These are phyloP conservation scores for Harpagoxenus sublaevis DNA, from an alignment of 2,888 invertebrate genomes.

Conservation along the genomic window DNA sequence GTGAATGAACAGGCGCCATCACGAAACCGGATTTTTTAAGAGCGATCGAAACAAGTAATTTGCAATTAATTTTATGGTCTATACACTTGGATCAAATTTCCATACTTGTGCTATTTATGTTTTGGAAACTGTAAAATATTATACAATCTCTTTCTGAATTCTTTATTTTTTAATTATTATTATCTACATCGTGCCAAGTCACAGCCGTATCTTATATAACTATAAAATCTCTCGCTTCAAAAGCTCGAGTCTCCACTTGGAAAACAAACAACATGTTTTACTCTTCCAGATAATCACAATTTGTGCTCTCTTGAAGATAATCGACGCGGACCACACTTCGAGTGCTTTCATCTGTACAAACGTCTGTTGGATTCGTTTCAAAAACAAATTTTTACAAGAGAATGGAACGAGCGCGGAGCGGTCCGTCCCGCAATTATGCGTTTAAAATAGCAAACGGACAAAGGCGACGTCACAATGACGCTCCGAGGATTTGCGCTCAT, in stretches of 20 bases:
- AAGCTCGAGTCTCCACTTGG: neutral
- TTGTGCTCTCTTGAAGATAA: conserved; percentile 12
- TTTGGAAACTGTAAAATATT: neutral
- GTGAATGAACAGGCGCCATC: neutral
- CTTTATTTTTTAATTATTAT: neutral
- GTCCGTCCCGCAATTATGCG: neutral
- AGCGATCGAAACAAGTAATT: neutral
- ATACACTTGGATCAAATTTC: neutral
- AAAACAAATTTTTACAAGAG: conserved; percentile 19
- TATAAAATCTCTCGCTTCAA: neutral
- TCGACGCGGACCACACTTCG: neutral
- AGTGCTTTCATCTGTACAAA: neutral
- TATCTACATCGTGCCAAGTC: neutral
- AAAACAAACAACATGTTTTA: neutral
- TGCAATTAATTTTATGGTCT: neutral
- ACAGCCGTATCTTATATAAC: neutral
- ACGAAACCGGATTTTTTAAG: neutral
- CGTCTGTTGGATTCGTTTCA: neutral
- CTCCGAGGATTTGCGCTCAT: neutral
- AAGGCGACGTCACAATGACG: conserved; percentile 41
- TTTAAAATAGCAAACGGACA: conserved; percentile 7
- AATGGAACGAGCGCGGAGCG: neutral
- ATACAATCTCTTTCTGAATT: neutral
- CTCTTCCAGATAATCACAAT: neutral
- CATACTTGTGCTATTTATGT: neutral